Conservation (phyloP, 1,140 invertebrate species). For the Vanessa atalanta region DNA sequence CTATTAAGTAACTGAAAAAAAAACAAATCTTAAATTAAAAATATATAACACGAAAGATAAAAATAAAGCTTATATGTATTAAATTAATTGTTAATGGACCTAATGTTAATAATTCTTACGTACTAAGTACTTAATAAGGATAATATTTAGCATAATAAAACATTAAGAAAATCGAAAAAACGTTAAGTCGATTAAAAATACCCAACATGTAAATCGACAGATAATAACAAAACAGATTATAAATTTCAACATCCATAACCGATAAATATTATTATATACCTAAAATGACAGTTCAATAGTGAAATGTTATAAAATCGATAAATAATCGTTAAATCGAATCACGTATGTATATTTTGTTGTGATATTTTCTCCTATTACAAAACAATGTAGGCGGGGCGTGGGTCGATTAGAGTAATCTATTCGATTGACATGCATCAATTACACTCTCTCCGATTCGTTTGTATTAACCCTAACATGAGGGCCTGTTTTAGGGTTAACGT, state of each 20-base stretch:
- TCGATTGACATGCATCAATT: conserved; percentile 36
- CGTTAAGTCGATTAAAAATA: not conserved
- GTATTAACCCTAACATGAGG: conserved; percentile 24
- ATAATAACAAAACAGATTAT: not conserved
- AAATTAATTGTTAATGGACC: no score
- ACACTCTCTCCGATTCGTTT: conserved; percentile 29
- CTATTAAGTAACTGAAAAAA: no score
- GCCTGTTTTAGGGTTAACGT: conserved; percentile 16
- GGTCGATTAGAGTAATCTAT: conserved; percentile 26
- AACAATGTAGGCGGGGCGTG: conserved; percentile 28
- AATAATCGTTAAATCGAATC: conserved; percentile 31
- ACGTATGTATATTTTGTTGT: conserved; percentile 23
- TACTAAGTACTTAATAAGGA: no score
- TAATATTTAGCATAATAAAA: no score
- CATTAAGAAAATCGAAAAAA: not conserved
- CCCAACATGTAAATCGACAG: not conserved
- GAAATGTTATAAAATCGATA: conserved; percentile 32
- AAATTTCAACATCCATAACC: not conserved
- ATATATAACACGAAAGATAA: not conserved
- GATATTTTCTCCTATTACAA: conserved; percentile 29
- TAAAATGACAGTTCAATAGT: conserved; percentile 23
- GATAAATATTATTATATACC: conserved; percentile 17
- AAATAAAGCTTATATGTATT: not conserved
- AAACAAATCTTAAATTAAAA: no score
- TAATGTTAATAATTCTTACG: no score